Evolutionary conservation across 2,113 vertebrate genomes (phyloP), one percentile per base, ranked within the genome.

Genomic region (Hylia prasina): DNA sequence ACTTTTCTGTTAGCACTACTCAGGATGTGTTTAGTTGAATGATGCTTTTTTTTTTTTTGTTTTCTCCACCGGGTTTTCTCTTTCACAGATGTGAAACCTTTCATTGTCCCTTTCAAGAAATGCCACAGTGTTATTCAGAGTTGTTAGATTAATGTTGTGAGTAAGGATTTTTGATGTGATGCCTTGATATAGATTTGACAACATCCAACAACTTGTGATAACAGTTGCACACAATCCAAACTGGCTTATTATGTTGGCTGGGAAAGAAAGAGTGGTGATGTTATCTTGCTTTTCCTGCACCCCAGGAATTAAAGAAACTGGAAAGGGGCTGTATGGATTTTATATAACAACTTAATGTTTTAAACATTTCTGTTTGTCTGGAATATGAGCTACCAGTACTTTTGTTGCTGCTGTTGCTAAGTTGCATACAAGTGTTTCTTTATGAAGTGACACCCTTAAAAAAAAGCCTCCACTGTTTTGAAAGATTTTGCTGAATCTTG

Each of bases 361-460:
- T 88, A 95, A 94, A 88, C 45, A 39, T 85, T 88, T 77, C 42
- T 76, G n/a, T 81, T 90, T 89, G 37, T 76, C 78, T 95, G 90
- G 87, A 90, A 91, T 86, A 77, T 63, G 68, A 93, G 35, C 58
- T 90, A 87, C 79, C 35, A 91, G 44, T 73, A 51, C 45, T 85
- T 85, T 35, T 81, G 79, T 93, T 95, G 57, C 72, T 79, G 66
- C 57, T 72, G 90, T 94, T 96, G 84, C 85, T 85, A 96, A 64
- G 89, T 79, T 95, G 94, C 93, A 13, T 4, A 3, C n/a, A 85
- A 87, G 48, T 89, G 73, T 91, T 91, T 89, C 39, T 91, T 94
- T 65, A 89, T 37, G 31, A 90, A 81, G 77, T 71, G 75, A 61
- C 60, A 69, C 31, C 13, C 53, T 68, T 76, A 45, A 87, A 85